Conservation (phyloP, 2,888 invertebrate species). For the Ophion ellenae region DNA sequence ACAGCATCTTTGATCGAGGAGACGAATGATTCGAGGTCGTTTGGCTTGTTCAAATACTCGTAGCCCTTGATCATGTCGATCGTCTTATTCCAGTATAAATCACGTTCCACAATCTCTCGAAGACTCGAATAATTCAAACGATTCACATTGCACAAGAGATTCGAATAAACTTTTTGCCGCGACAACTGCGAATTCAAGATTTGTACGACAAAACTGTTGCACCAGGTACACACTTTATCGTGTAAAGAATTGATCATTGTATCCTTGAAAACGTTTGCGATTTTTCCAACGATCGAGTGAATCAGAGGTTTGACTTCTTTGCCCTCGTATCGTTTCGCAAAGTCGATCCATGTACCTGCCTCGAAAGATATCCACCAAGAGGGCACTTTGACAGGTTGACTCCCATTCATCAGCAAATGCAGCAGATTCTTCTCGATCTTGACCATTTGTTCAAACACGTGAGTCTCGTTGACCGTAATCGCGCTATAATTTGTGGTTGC, state of each 20-base stretch:
- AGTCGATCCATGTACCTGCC: conserved; percentile 75
- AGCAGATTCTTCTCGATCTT: conserved; percentile 70
- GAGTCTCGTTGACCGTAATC: conserved; percentile 68
- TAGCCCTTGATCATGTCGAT: conserved; percentile 82
- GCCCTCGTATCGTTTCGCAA: conserved; percentile 71
- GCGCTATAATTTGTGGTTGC: not conserved
- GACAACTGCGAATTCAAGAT: conserved; percentile 86
- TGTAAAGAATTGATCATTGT: conserved; percentile 60
- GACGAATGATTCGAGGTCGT: conserved; percentile 70
- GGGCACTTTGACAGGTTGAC: conserved; percentile 72
- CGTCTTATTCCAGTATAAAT: conserved; percentile 87
- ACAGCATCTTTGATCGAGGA: conserved; percentile 70
- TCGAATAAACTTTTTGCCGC: conserved; percentile 85
- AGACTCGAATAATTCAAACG: conserved; percentile 83
- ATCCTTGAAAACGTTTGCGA: conserved; percentile 65
- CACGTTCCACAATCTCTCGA: conserved; percentile 82
- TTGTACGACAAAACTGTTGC: conserved; percentile 85
- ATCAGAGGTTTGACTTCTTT: conserved; percentile 73
- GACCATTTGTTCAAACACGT: conserved; percentile 70
- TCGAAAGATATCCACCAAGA: conserved; percentile 79
- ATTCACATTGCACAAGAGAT: conserved; percentile 84
- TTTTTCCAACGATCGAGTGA: conserved; percentile 72
- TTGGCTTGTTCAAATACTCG: conserved; percentile 71
- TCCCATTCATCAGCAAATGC: conserved; percentile 69
- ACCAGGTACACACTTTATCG: conserved; percentile 84